A percentile compares a stretch with the other conserved stretches of the same genome.
Conservation (phyloP, 1,140 invertebrate genomes). For the Cheumatopsyche charites region DNA sequence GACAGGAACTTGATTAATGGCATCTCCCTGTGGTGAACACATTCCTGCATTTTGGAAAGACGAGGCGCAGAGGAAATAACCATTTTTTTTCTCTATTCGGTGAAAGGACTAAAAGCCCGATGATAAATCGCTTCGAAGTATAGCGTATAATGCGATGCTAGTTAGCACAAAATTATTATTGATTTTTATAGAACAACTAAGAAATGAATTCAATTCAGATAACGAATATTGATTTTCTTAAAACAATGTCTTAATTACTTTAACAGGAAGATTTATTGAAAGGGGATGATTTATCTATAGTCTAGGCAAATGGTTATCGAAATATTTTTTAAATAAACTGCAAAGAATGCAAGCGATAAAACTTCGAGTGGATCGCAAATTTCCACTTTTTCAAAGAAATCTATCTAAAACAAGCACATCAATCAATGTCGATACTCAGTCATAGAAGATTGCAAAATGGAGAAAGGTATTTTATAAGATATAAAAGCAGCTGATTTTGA, state of each 20-base stretch:
- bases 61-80: conserved; percentile 10
- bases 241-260: too few species aligned
- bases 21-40: background rate
- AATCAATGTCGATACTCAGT: conserved; percentile 20
- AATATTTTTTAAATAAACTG: conserved; percentile 8
- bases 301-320: background rate
- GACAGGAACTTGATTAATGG: conserved; percentile 18
- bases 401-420: background rate
- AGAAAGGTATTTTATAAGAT: too few species aligned
- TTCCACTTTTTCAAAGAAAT: background rate
- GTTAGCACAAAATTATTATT: too few species aligned
- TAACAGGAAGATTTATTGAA: too few species aligned
- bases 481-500: too few species aligned
- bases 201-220: too few species aligned
- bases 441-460: background rate
- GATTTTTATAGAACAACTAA: too few species aligned
- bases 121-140: conserved; percentile 3
- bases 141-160: too few species aligned
- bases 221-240: too few species aligned
- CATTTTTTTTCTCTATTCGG: background rate
- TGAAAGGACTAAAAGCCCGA: background rate
- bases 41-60: conserved; percentile 5
- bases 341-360: conserved; percentile 3
- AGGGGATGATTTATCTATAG: conserved; percentile 17
- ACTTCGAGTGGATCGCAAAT: background rate